Conservation (phyloP, 1,140 invertebrate species). For the Popillia japonica region DNA sequence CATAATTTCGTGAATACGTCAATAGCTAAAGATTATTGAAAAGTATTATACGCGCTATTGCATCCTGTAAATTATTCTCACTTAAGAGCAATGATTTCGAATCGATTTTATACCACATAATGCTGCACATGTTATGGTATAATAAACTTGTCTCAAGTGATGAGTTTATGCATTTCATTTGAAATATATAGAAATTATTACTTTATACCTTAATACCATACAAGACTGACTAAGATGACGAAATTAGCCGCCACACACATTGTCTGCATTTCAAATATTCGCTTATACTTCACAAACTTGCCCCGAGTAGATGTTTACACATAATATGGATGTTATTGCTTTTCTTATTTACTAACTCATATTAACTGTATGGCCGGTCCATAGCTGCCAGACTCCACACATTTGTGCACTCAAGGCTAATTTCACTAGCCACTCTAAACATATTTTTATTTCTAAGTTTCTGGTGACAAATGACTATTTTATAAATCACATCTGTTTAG, state of each 20-base stretch:
- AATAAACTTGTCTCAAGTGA: no score
- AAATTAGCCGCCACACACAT: conserved; percentile 61
- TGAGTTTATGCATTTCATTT: no score
- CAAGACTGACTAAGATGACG: conserved; percentile 38
- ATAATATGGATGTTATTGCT: conserved; percentile 43
- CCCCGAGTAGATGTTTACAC: conserved; percentile 21
- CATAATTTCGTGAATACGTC: no score
- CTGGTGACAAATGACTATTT: background rate
- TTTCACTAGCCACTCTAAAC: conserved; percentile 47
- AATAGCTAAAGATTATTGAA: no score
- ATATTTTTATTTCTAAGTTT: conserved; percentile 15
- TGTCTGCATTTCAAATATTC: conserved; percentile 57
- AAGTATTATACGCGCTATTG: no score
- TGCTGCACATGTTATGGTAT: no score
- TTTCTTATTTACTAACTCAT: conserved; percentile 25
- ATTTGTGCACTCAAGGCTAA: conserved; percentile 60
- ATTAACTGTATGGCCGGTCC: conserved; percentile 57
- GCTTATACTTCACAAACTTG: background rate
- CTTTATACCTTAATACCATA: conserved; percentile 38
- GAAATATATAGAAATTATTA: background rate
- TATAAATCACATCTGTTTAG: background rate
- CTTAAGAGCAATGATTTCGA: no score
- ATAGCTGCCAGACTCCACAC: conserved; percentile 58
- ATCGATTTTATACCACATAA: no score
- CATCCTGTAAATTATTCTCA: no score